phyloP scores from a whole-genome alignment of 2,797 vertebrate genomes.

The Dendrocincla fuliginosa region DNA sequence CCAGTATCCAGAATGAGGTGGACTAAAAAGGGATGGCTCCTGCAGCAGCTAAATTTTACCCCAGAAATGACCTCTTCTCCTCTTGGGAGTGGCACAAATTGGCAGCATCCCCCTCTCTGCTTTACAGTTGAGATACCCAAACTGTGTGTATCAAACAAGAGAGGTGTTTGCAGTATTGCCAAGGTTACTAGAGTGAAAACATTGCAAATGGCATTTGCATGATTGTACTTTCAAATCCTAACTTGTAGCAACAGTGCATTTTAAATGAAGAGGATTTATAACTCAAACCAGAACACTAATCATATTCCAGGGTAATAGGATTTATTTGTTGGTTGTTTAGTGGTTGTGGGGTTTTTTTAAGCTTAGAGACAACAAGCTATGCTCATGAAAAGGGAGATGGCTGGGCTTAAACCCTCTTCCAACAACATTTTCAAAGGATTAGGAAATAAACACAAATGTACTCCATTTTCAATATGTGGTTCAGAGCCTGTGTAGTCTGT shows the following conservation, averaged over 20 bases:
- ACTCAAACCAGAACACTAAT: slow-evolving; percentile 68
- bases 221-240: slow-evolving; percentile 71
- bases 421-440: slow-evolving; percentile 51
- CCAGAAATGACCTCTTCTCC: neutral
- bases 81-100: neutral
- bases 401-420: slow-evolving; percentile 28
- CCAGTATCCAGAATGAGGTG: neutral
- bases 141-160: slow-evolving; percentile 58
- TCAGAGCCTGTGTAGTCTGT: slow-evolving; percentile 3
- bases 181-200: slow-evolving; percentile 72
- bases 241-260: slow-evolving; percentile 72
- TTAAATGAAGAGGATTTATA: slow-evolving; percentile 72
- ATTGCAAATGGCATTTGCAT: slow-evolving; percentile 70
- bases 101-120: neutral
- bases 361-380: slow-evolving; percentile 24
- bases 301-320: slow-evolving; percentile 69
- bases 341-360: slow-evolving; percentile 33
- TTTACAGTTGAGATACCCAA: slow-evolving; percentile 45
- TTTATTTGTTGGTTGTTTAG: slow-evolving; percentile 65
- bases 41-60: neutral
- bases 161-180: slow-evolving; percentile 69
- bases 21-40: neutral
- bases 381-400: slow-evolving; percentile 15
- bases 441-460: slow-evolving; percentile 13
- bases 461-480: neutral